Evolutionary conservation across 2,888 invertebrate genomes (phyloP).

Genomic region (Mimachlamys varia): DNA sequence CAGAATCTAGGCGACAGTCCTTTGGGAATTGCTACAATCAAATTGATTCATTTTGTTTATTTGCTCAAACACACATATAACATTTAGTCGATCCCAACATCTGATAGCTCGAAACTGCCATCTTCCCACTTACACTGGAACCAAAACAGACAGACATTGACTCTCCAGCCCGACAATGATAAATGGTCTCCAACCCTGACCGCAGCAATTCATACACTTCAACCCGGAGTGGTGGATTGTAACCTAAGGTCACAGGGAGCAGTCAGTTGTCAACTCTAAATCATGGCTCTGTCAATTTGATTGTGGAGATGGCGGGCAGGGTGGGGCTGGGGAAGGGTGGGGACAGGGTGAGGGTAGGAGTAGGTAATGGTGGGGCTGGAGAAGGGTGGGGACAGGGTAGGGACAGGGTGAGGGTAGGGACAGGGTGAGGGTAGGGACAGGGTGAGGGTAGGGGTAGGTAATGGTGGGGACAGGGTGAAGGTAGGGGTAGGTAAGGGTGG

Average conservation of each 20-base stretch:
- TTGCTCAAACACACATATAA: constrained; percentile 31
- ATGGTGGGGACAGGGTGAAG: too few relatives aligned
- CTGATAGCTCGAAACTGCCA: constrained; percentile 7
- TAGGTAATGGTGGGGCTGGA: too few relatives aligned
- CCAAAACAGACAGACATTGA: not conserved
- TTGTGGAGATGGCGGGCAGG: not conserved
- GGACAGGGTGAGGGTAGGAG: too few relatives aligned
- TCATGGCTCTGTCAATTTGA: not conserved
- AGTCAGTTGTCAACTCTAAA: not conserved
- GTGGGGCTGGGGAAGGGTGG: not conserved
- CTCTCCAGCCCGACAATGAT: not conserved
- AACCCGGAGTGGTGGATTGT: not conserved
- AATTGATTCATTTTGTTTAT: constrained; percentile 31
- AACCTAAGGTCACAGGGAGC: not conserved
- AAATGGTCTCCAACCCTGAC: constrained; percentile 24
- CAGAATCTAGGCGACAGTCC: constrained; percentile 26
- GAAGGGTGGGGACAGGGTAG: too few relatives aligned
- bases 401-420: too few relatives aligned
- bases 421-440: too few relatives aligned
- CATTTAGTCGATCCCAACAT: not conserved
- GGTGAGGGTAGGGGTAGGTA: too few relatives aligned
- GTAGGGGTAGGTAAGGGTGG: too few relatives aligned
- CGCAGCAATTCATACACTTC: not conserved
- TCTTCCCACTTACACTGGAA: not conserved
- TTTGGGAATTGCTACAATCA: constrained; percentile 12